Base-by-base conservation (phyloP, 2,888 invertebrate species). In the Idaea biselata region DNA sequence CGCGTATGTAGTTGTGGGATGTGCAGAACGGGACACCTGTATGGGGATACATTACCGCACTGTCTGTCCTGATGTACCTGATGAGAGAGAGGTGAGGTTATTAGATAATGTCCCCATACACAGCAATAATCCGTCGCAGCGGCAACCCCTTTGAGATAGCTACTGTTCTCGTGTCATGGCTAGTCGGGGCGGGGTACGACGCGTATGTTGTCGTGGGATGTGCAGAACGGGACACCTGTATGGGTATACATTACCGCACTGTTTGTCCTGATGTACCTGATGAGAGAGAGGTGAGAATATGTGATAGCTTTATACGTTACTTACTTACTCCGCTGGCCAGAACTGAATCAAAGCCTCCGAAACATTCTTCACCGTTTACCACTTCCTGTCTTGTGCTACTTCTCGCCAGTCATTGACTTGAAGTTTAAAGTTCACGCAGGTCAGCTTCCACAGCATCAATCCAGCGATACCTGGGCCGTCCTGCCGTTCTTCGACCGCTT, bases 161-260 rank as follows among this genome's bases (percentile, higher is more conserved):
- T 0, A 96, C 96, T 0, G 93, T 97, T 8, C 88, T 97, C n/a
- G 96, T 94, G 11, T 97, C 98, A 8, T 94, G 98, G 80, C 92
- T 99, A 14, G 93, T 97, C 60, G 98, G 97, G 0, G 94, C 95
- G 11, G 96, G 96, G 0, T 98, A 96, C 83, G 96, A 97, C 73
- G 97, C 98, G 0, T 97, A 96, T 81, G 96, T 98, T 0, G 97
- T 96, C 2, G 97, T 96, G 62, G 98, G 98, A 0, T 97, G 97
- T 75, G 98, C 97, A 0, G 94, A 94, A 32, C 89, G 94, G n/a
- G 96, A 97, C 74, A 94, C 95, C 6, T 96, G 97, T 63, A 82
- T 93, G 72, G 94, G 94, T 67, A 95, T 96, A 62, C 83, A 88
- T 59, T 94, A 77, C 82, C 84, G 83, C 69, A 89, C 86, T 11